Evolutionary conservation across 2,888 invertebrate species (phyloP).

Genomic region (Protodeltote pygarga): DNA sequence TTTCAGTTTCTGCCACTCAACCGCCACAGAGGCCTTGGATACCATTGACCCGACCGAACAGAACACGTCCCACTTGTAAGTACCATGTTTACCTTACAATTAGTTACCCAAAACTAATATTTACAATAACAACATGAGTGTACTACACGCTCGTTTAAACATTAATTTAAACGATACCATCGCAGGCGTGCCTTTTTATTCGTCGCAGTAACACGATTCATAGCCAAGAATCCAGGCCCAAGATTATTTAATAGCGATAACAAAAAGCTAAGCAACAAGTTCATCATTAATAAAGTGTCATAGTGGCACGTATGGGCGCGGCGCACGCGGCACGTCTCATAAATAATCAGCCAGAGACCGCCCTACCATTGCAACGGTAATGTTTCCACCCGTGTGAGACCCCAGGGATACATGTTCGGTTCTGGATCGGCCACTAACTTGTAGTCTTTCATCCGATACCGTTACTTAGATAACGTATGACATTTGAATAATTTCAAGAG

Average conservation of each 20-base stretch:
- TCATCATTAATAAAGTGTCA: conserved; percentile 77
- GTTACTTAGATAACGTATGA: conserved; percentile 58
- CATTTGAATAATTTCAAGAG: conserved; percentile 60
- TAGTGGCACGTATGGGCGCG: conserved; percentile 73
- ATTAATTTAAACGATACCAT: conserved; percentile 58
- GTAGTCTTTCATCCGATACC: conserved; percentile 53
- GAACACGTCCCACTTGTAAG: conserved; percentile 96
- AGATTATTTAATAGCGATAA: conserved; percentile 63
- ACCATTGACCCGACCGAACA: conserved; percentile 95
- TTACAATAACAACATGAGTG: conserved; percentile 37
- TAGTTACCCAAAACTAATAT: conserved; percentile 32
- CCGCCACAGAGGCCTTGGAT: conserved; percentile 99
- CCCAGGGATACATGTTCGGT: conserved; percentile 51
- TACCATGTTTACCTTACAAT: conserved; percentile 55
- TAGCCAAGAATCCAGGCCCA: conserved; percentile 49
- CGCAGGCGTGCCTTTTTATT: conserved; percentile 50
- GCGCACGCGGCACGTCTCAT: conserved; percentile 69
- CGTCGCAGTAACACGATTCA: conserved; percentile 51
- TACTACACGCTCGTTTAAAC: conserved; percentile 43
- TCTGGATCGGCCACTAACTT: conserved; percentile 45
- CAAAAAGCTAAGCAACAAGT: conserved; percentile 66
- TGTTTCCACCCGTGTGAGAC: conserved; percentile 61
- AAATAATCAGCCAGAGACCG: conserved; percentile 72
- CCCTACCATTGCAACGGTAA: conserved; percentile 69
- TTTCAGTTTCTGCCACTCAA: conserved; percentile 95